Conservation (phyloP, 1,140 invertebrate species). For the Hylaeus volcanicus region DNA sequence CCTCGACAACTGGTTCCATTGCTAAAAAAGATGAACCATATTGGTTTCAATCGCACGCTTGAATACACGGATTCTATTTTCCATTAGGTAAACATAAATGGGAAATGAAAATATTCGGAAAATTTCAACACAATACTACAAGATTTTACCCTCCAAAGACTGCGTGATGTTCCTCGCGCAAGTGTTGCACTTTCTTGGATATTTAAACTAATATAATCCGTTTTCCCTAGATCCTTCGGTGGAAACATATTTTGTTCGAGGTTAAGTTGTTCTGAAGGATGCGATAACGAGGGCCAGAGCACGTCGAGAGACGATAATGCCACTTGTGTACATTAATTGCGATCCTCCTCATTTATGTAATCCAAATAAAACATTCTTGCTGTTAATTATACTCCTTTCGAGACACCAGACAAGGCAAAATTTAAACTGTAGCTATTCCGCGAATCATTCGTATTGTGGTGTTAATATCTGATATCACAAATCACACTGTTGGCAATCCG, state of each 20-base stretch:
- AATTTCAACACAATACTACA: too few relatives aligned
- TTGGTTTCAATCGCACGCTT: neutral
- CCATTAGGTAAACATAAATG: neutral
- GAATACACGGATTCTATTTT: neutral
- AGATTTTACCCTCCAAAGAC: constrained; percentile 78
- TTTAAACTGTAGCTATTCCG: neutral
- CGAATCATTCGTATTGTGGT: neutral
- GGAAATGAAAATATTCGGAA: neutral
- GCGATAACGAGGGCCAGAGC: constrained; percentile 42
- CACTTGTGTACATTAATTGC: constrained; percentile 17
- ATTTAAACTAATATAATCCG: constrained; percentile 78
- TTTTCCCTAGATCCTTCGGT: constrained; percentile 65
- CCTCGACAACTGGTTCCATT: constrained; percentile 92
- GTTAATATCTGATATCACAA: neutral
- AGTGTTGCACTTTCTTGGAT: constrained; percentile 73
- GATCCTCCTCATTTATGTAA: constrained; percentile 58
- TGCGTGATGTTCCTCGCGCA: constrained; percentile 71
- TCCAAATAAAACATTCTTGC: constrained; percentile 13
- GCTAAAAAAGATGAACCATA: constrained; percentile 78
- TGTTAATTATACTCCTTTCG: neutral
- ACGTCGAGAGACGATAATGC: constrained; percentile 26
- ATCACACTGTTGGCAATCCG: neutral
- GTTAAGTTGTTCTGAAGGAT: constrained; percentile 62
- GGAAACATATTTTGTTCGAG: constrained; percentile 72
- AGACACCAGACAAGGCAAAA: neutral